These are phyloP conservation scores for Pelecanoides urinatrix DNA, from an alignment of 2,113 vertebrate species.

Conservation along the genomic window DNA sequence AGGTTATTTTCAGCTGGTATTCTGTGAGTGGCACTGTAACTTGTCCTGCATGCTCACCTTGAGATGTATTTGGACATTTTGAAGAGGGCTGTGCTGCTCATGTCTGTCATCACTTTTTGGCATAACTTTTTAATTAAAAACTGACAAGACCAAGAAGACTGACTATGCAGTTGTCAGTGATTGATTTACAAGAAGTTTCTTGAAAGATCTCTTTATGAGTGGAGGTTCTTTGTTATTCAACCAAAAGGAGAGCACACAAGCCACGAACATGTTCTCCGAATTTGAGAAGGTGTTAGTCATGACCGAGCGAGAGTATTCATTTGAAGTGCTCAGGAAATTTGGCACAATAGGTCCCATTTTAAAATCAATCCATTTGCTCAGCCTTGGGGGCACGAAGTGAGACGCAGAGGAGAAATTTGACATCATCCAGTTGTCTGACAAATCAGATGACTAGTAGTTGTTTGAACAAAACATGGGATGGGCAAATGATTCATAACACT, in stretches of 20 bases:
- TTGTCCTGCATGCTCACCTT: background rate
- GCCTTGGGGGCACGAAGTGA: background rate
- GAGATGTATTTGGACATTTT: background rate
- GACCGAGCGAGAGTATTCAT: background rate
- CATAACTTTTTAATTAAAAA: conserved; percentile 48
- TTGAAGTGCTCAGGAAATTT: conserved; percentile 26
- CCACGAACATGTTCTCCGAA: background rate
- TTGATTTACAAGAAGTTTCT: conserved; percentile 16
- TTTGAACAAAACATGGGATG: background rate
- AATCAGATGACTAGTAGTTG: conserved; percentile 12
- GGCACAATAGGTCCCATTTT: background rate
- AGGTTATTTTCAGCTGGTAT: background rate
- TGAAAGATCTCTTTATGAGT: conserved; percentile 23
- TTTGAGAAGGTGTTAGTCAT: conserved; percentile 3
- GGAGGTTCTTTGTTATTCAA: background rate
- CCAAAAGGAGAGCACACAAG: background rate
- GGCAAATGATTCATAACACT: conserved; percentile 3
- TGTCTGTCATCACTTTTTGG: background rate
- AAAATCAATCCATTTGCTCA: conserved; percentile 21
- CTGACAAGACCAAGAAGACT: background rate
- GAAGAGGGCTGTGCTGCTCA: background rate
- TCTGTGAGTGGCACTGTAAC: background rate
- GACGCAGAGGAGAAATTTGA: background rate
- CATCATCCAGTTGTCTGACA: conserved; percentile 25
- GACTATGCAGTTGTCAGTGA: background rate